Evolutionary conservation across 2,113 vertebrate species (phyloP).

Genomic region (Ariopsis seemanni): DNA sequence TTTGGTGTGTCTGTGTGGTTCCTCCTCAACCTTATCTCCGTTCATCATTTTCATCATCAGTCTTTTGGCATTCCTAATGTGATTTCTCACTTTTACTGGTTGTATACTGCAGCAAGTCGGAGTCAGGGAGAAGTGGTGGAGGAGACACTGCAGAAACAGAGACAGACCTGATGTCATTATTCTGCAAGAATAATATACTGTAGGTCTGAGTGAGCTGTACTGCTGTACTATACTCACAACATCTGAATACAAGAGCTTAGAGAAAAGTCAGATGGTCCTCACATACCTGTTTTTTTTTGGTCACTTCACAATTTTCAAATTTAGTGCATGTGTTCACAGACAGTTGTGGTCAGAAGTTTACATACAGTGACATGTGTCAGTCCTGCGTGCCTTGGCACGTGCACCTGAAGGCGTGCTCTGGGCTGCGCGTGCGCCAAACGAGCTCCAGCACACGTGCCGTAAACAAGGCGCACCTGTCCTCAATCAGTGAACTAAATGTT

Average conservation of each 20-base stretch:
- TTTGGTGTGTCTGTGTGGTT: constrained; percentile 9
- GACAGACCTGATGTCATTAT: constrained; percentile 25
- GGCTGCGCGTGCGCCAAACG: too few relatives aligned
- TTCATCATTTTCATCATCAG: constrained; percentile 8
- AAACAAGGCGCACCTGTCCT: too few relatives aligned
- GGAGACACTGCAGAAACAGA: constrained; percentile 9
- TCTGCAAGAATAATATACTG: neutral
- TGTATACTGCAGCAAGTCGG: neutral
- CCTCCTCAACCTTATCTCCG: neutral
- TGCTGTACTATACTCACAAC: neutral
- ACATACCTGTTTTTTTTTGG: too few relatives aligned
- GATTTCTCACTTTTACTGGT: constrained; percentile 17
- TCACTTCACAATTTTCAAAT: too few relatives aligned
- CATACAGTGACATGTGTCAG: too few relatives aligned
- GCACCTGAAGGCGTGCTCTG: too few relatives aligned
- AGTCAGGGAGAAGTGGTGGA: constrained; percentile 18
- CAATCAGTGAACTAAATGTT: too few relatives aligned
- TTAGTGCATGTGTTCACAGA: too few relatives aligned
- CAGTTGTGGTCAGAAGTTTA: too few relatives aligned
- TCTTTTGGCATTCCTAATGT: constrained; percentile 9
- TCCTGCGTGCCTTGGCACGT: too few relatives aligned
- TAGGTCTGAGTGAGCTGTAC: neutral
- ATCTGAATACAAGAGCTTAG: neutral
- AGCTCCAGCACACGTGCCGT: too few relatives aligned
- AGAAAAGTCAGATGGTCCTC: too few relatives aligned